These are phyloP conservation scores for Agapornis roseicollis DNA, from an alignment of 2,113 vertebrate species.

Conservation along the genomic window DNA sequence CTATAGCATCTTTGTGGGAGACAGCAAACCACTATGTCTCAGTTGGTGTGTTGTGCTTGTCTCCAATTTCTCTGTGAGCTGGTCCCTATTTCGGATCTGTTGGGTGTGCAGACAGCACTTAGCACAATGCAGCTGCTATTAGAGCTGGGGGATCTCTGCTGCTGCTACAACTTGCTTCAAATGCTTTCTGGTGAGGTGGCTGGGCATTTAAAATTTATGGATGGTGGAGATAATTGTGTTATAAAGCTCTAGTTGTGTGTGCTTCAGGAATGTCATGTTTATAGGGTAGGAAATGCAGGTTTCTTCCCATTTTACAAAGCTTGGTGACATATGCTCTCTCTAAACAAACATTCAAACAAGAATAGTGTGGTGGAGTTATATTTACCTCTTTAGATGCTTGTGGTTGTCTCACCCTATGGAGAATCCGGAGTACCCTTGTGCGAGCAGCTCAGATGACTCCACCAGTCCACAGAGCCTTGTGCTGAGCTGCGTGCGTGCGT, in stretches of 20 bases:
- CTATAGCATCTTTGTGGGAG: background rate
- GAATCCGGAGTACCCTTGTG: background rate
- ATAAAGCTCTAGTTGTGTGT: background rate
- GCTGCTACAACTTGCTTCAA: background rate
- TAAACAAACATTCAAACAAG: background rate
- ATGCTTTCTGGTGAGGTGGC: background rate
- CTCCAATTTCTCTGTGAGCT: background rate
- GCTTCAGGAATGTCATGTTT: background rate
- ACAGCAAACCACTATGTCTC: background rate
- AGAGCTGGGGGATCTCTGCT: background rate
- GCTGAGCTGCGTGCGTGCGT: background rate
- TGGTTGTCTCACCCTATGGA: background rate
- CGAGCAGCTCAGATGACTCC: background rate
- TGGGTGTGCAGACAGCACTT: background rate
- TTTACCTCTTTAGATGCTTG: background rate
- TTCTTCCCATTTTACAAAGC: background rate
- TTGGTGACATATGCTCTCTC: accelerated
- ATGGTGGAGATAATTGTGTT: background rate
- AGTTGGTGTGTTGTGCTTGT: accelerated
- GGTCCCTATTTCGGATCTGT: background rate
- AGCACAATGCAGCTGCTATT: background rate
- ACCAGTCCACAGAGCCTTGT: accelerated
- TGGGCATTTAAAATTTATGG: background rate
- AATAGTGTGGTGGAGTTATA: background rate
- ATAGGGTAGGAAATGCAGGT: background rate